phyloP scores from a whole-genome alignment of 2,797 vertebrate genomes.

The Florisuga fusca region DNA sequence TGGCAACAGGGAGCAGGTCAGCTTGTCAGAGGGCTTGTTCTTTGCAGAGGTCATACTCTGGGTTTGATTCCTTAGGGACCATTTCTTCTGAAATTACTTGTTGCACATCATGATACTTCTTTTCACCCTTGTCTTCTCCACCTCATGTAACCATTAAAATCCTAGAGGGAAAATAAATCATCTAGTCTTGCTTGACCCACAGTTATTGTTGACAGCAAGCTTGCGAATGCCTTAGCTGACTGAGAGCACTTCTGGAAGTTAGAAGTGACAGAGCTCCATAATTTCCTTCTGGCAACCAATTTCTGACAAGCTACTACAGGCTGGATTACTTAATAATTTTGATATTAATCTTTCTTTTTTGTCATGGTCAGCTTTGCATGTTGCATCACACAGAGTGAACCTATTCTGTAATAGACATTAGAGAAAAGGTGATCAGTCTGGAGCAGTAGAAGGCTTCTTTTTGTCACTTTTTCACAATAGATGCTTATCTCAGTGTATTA shows the following conservation, averaged over 20 bases:
- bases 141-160: neutral
- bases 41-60: neutral
- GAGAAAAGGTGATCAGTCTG: neutral
- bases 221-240: neutral
- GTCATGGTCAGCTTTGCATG: neutral
- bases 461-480: neutral
- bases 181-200: neutral
- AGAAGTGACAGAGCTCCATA: neutral
- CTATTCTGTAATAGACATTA: neutral
- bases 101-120: neutral
- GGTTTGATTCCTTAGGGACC: neutral
- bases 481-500: neutral
- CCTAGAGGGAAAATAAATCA: neutral
- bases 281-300: neutral
- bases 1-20: neutral
- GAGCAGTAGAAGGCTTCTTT: neutral
- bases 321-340: neutral
- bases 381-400: neutral
- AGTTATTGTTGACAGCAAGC: constrained; percentile 1
- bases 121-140: neutral
- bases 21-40: neutral
- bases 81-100: neutral
- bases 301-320: neutral
- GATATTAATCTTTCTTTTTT: neutral
- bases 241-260: constrained; percentile 4